Evolutionary conservation across 2,888 invertebrate genomes (phyloP).

Genomic region (Morpho helenor): DNA sequence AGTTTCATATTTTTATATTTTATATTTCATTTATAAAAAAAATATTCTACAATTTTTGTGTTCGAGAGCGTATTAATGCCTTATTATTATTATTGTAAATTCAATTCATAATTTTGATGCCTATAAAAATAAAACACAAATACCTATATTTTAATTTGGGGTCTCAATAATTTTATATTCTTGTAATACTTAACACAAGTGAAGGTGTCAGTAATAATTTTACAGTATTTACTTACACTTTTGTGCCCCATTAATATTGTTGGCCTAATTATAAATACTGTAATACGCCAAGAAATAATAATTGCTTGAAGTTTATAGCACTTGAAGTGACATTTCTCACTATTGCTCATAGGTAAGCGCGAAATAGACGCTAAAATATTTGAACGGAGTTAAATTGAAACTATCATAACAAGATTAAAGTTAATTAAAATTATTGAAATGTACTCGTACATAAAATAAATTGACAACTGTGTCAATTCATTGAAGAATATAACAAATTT

Average conservation of each 20-base stretch:
- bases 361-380: conserved; percentile 12
- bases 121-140: not conserved
- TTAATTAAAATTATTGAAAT: conserved; percentile 10
- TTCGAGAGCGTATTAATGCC: too few relatives aligned
- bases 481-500: not conserved
- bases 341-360: conserved; percentile 11
- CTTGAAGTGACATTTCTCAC: conserved; percentile 6
- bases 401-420: conserved; percentile 8
- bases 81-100: too few relatives aligned
- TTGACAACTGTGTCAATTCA: not conserved
- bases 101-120: too few relatives aligned
- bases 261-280: conserved; percentile 11
- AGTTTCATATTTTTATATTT: too few relatives aligned
- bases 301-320: conserved; percentile 14
- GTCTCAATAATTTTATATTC: not conserved
- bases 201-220: not conserved
- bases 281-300: conserved; percentile 15
- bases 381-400: conserved; percentile 5
- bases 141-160: not conserved
- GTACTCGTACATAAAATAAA: not conserved
- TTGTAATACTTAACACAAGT: not conserved
- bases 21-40: too few relatives aligned
- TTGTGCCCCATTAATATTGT: conserved; percentile 11
- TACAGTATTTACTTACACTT: too few relatives aligned
- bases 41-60: too few relatives aligned